phyloP scores from a whole-genome alignment of 1,140 invertebrate genomes.

The Trichogramma pretiosum region DNA sequence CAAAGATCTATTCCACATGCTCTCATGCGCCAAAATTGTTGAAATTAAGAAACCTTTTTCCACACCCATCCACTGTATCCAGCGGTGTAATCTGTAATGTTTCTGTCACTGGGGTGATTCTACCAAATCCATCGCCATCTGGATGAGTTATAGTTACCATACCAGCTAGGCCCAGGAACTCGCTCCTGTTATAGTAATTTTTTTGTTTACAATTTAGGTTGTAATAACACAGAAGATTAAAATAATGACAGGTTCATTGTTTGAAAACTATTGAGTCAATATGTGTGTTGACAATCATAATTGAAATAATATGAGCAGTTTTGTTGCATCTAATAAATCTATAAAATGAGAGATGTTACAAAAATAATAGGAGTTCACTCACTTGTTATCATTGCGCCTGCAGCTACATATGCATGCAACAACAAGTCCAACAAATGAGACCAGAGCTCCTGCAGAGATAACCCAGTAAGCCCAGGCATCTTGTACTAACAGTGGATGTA shows the following conservation, averaged over 20 bases:
- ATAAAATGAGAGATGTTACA: too few relatives aligned
- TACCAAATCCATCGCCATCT: constrained; percentile 39
- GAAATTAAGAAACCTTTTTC: constrained; percentile 40
- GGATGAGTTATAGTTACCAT: constrained; percentile 43
- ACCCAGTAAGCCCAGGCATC: constrained; percentile 39
- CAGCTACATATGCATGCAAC: constrained; percentile 42
- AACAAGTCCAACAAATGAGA: constrained; percentile 38
- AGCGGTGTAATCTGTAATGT: constrained; percentile 28
- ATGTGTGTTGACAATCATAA: too few relatives aligned
- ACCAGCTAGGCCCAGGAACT: constrained; percentile 42
- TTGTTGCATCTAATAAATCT: too few relatives aligned
- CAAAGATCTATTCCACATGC: constrained; percentile 21
- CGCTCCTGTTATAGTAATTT: constrained; percentile 36
- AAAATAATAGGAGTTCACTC: too few relatives aligned
- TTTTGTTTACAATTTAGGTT: constrained; percentile 13
- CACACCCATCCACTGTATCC: constrained; percentile 34
- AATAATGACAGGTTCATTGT: too few relatives aligned
- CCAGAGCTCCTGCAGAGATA: constrained; percentile 32
- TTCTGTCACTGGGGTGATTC: constrained; percentile 29
- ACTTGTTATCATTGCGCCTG: constrained; percentile 39
- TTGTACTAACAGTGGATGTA: constrained; percentile 25
- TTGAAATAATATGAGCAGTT: too few relatives aligned
- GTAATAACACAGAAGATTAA: too few relatives aligned
- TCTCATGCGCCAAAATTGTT: constrained; percentile 26
- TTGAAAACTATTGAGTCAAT: too few relatives aligned